Base-by-base conservation (phyloP, 2,113 vertebrate species). In the Dipodomys merriami region DNA sequence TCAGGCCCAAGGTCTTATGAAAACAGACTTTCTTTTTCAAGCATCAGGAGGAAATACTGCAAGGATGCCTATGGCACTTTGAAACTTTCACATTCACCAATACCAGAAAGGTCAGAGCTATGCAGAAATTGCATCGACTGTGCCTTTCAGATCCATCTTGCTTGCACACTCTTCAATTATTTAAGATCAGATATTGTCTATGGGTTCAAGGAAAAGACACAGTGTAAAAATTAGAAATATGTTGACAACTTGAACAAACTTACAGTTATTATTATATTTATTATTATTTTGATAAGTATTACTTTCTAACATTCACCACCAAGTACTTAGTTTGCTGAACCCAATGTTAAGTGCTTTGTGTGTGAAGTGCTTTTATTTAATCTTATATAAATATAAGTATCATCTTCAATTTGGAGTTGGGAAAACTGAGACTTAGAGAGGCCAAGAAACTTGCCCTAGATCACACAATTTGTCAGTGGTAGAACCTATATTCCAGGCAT, bases 1-100 rank as follows among this genome's bases (percentile, higher is more conserved):
- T 96, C 93, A 97, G 76, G 65, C 83, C 72, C 76, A 96, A 92
- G 91, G 88, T 94, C 88, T 96, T 94, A 95, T 7, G 83, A 96
- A 95, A 96, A 91, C 85, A 95, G 94, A 94, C 87, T 88, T 91
- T 95, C 89, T 93, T 96, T 39, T 94, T 91, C 90, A 65, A 90
- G 77, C 72, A 62, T 76, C 72, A n/a, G 68, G 90, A 92, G 83
- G 93, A 90, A 96, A 88, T 35, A 80, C 78, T 81, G 85, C 74
- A 90, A 77, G 83, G 49, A 86, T 30, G 65, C 94, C 80, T 35
- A 69, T 88, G 94, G 87, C 76, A 88, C 39, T 85, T 82, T 25
- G 64, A 91, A 95, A 86, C 90, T 93, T 90, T 84, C 9, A 5
- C 57, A 77, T 60, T 78, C 67, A 76, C 79, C 46, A 49, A 18